Evolutionary conservation across 2,113 vertebrate genomes (phyloP), one percentile per base, ranked within the genome.

Genomic region (Ceuthmochares aereus): DNA sequence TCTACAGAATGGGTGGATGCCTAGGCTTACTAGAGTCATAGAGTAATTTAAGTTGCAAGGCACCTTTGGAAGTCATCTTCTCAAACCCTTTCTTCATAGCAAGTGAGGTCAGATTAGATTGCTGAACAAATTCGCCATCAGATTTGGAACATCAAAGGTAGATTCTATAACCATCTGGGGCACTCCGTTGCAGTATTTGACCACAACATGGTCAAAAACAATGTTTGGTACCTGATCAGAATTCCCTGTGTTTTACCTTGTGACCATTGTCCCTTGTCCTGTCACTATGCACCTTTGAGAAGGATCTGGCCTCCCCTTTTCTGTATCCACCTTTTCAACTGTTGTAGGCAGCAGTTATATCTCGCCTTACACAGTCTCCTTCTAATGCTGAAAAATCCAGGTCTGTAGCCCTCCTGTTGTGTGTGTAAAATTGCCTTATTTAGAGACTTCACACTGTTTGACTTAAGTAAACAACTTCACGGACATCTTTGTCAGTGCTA

Each of bases 71-170:
- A 86, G 94, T 95, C 86, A 92, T 62, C 40, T 80, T 70, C 45
- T 80, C 63, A 88, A 74, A 88, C 51, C 17, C 63, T 80, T 45
- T 92, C 63, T 73, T 90, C 25, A 22, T 77, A 63, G 88, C 76
- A 92, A 32, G 32, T 84, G 83, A 88, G 72, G 86, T 93, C 47
- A 95, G 90, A 88, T 93, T 82, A 91, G 77, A 23, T 93, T 77
- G 55, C 83, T 93, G 54, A 90, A 5, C 51, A 76, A 45, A 75
- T 85, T 92, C 93, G 74, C n/a, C n/a, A 75, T 90, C 63, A 52
- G 64, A 85, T 88, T 69, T 92, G 75, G 62, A 92, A 94, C 45
- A 66, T 75, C 49, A 37, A 0, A 80, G 79, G 45, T 58, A 74
- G 82, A 62, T 86, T 93, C 42, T 0, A 0, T 69, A 86, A 58